Conservation (phyloP, 1,140 invertebrate genomes). For the Drosophila ananassae region DNA sequence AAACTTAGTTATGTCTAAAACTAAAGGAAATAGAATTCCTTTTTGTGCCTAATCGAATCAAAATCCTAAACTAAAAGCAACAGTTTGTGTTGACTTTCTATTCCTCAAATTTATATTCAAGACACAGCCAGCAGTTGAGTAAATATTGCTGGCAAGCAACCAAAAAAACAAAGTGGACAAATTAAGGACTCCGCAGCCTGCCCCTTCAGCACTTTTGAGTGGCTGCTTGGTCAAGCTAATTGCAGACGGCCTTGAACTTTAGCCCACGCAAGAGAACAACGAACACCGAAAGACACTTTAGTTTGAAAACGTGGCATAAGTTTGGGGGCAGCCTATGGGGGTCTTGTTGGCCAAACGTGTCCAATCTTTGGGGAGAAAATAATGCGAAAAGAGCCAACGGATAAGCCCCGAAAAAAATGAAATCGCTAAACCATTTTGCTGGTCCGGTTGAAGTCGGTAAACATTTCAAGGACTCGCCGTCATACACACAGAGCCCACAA, state of each 20-base stretch:
- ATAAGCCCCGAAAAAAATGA: slow-evolving; percentile 47
- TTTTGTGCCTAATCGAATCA: not conserved
- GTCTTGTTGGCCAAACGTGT: slow-evolving; percentile 35
- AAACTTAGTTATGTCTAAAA: not conserved
- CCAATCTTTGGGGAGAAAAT: slow-evolving; percentile 39
- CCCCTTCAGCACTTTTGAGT: slow-evolving; percentile 27
- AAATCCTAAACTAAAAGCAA: slow-evolving; percentile 29
- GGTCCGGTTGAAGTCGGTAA: slow-evolving; percentile 22
- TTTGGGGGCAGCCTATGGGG: slow-evolving; percentile 11
- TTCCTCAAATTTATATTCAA: slow-evolving; percentile 33
- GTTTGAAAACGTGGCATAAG: slow-evolving; percentile 34
- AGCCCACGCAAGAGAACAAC: slow-evolving; percentile 10
- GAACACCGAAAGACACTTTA: slow-evolving; percentile 25
- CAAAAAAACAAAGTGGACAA: slow-evolving; percentile 38
- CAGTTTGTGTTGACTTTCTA: slow-evolving; percentile 15
- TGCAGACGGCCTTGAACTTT: slow-evolving; percentile 66
- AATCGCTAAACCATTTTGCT: slow-evolving; percentile 37
- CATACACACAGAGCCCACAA: slow-evolving; percentile 10
- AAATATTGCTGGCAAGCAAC: slow-evolving; percentile 49
- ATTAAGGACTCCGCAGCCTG: slow-evolving; percentile 24
- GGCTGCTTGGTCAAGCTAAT: slow-evolving; percentile 42
- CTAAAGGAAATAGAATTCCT: not conserved
- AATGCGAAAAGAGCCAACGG: slow-evolving; percentile 38
- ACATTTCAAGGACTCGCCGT: slow-evolving; percentile 52
- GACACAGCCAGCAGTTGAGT: slow-evolving; percentile 42